phyloP scores from a whole-genome alignment of 2,888 invertebrate species.

The Apodemia hepburni region DNA sequence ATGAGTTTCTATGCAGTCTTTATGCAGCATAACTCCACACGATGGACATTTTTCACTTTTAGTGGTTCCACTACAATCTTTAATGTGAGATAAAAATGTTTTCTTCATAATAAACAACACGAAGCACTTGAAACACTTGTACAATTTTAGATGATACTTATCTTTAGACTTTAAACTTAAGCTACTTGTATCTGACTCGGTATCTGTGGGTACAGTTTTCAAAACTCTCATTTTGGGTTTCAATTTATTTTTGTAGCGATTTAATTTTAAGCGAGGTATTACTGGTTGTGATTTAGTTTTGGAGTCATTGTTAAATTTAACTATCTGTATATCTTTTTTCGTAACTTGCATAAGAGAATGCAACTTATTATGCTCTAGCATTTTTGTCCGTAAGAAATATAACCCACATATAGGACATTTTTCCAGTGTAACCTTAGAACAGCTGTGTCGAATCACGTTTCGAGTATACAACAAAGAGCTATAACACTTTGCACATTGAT shows the following conservation, averaged over 20 bases:
- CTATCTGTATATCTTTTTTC: slow-evolving; percentile 16
- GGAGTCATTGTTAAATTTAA: slow-evolving; percentile 12
- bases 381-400: slow-evolving; percentile 13
- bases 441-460: slow-evolving; percentile 20
- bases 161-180: neutral
- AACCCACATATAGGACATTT: slow-evolving; percentile 23
- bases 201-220: neutral
- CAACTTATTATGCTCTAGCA: slow-evolving; percentile 13
- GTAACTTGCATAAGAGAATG: slow-evolving; percentile 20
- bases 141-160: slow-evolving; percentile 1
- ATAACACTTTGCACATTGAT: slow-evolving; percentile 23
- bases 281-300: neutral
- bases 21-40: neutral
- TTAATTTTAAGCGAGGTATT: neutral
- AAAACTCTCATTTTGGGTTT: neutral
- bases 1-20: neutral
- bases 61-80: neutral
- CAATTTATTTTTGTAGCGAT: neutral
- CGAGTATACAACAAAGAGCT: slow-evolving; percentile 16
- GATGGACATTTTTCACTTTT: neutral
- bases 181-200: neutral
- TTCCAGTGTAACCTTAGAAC: neutral
- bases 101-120: neutral
- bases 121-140: neutral
- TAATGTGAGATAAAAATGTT: neutral